A percentile compares a stretch with the other conserved stretches of the same genome.
These are phyloP conservation scores for Ptilorrhoa leucosticta DNA, from an alignment of 2,113 vertebrate genomes.

Conservation along the genomic window DNA sequence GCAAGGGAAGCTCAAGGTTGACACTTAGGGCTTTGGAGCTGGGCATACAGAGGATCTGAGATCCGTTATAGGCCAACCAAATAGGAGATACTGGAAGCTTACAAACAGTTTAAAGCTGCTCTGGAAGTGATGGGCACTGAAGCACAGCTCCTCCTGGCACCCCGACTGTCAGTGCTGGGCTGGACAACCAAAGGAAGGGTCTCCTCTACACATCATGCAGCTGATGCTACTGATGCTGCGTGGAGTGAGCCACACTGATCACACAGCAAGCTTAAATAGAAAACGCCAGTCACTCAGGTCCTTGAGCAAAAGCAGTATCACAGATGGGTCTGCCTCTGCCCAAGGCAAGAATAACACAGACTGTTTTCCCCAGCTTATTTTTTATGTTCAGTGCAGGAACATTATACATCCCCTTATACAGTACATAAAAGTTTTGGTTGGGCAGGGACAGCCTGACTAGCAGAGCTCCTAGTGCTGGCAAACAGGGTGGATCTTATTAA, in stretches of 20 bases:
- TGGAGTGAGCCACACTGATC: rapidly evolving
- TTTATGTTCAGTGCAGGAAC: not conserved
- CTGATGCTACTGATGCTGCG: rapidly evolving
- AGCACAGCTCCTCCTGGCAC: not conserved
- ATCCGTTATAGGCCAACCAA: not conserved
- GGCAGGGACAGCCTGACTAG: not conserved
- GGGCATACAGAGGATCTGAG: not conserved
- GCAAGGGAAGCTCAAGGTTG: not conserved
- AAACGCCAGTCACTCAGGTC: not conserved
- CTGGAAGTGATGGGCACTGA: not conserved
- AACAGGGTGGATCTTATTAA: not conserved
- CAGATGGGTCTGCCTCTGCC: not conserved
- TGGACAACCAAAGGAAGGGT: not conserved
- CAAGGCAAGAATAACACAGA: not conserved
- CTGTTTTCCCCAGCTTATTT: not conserved
- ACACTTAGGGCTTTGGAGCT: not conserved
- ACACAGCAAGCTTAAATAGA: rapidly evolving
- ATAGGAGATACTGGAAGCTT: not conserved
- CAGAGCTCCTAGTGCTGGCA: not conserved
- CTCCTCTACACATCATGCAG: not conserved
- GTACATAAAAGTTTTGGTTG: not conserved
- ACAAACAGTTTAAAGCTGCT: not conserved
- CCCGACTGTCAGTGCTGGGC: rapidly evolving
- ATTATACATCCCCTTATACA: not conserved
- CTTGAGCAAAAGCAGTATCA: not conserved